Base-by-base conservation (phyloP, 2,797 vertebrate genomes). In the Danio jaintianensis region DNA sequence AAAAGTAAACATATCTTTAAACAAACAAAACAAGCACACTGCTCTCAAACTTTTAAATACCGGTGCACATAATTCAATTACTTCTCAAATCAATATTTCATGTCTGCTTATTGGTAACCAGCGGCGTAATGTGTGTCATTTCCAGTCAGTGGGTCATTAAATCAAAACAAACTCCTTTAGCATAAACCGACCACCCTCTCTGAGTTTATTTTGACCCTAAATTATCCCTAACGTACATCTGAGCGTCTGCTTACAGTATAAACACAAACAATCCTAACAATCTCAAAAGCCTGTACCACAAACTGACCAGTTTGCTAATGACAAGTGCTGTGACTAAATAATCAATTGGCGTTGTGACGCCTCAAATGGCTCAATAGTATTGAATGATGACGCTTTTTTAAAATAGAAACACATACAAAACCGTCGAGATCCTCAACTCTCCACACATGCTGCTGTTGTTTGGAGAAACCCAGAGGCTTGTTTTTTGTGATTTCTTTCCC, bases 321-420 rank as follows among this genome's bases (percentile, higher is more conserved):
- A 66, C 55, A 80, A 59, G 78, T 64, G 36, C 71, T 18, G 20
- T 67, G 15, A 45, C 47, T 64, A 40, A 18, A 12, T 71, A 38
- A 87, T 86, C 86, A 84, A 84, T 85, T 75, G 47, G 81, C 43
- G 84, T 63, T 83, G 64, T 81, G 85, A 83, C 68, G 77, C 48
- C 52, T 73, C 63, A 82, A 87, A 88, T 84, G 86, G 66, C 45
- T 90, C 87, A 40, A 88, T 88, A 80, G 53, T 79, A 85, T 78
- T 55, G 85, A 88, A 62, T 84, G 52, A 52, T 11, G 76, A 79
- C 83, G 72, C 82, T 78, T 85, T 76, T 50, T 82, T 36, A 56
- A 67, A 22, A 70, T 53, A 53, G 70, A 52, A 55, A 59, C 75
- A 77, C 61, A 78, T 55, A 29, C 8, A 29, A 6, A 15, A 29